phyloP scores from a whole-genome alignment of 2,797 vertebrate genomes.

The Hypotaenidia philippensis region DNA sequence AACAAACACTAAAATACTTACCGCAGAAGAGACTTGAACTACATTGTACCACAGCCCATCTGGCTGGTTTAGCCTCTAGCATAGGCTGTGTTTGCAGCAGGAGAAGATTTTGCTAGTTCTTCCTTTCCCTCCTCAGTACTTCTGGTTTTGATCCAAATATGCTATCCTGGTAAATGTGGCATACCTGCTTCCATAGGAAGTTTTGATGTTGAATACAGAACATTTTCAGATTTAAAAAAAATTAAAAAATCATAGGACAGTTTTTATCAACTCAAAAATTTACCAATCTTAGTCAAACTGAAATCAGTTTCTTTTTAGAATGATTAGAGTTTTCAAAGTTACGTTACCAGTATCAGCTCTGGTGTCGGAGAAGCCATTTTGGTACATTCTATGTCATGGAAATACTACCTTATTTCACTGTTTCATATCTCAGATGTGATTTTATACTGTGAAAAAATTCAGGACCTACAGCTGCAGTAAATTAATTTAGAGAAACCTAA shows the following conservation, averaged over 20 bases:
- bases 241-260: neutral
- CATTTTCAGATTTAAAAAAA: neutral
- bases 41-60: neutral
- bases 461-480: neutral
- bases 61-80: neutral
- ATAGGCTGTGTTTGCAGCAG: neutral
- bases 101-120: neutral
- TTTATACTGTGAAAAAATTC: neutral
- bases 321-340: neutral
- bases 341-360: neutral
- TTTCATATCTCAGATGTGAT: neutral
- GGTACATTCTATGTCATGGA: neutral
- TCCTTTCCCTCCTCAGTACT: neutral
- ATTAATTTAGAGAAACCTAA: neutral
- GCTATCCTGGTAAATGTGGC: neutral
- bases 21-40: neutral
- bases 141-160: neutral
- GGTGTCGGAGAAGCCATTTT: neutral
- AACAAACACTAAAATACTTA: neutral
- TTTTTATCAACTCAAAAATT: neutral
- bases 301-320: neutral
- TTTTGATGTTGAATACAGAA: neutral
- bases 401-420: neutral
- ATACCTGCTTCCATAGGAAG: neutral
- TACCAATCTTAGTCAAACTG: neutral